Conservation (phyloP, 2,113 vertebrate species). For the Campylomormyrus numenius region DNA sequence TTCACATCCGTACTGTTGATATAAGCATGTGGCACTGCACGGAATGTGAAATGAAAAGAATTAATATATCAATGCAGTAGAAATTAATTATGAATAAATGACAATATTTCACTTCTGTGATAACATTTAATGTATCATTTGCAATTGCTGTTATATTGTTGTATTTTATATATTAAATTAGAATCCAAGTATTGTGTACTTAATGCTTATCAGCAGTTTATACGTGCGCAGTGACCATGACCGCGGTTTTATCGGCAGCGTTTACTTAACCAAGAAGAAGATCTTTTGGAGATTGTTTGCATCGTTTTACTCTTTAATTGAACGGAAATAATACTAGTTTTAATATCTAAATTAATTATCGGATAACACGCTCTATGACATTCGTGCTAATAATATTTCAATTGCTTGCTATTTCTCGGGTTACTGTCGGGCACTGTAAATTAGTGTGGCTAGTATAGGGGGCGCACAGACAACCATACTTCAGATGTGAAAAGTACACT, state of each 20-base stretch:
- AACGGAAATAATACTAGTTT: background rate
- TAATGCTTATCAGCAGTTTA: background rate
- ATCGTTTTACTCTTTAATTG: background rate
- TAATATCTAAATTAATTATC: background rate
- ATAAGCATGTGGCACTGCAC: background rate
- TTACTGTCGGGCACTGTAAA: constrained; percentile 35
- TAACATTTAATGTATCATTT: background rate
- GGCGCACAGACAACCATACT: background rate
- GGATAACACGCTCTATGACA: background rate
- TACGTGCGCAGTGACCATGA: background rate
- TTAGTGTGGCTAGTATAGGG: background rate
- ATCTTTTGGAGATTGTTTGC: background rate
- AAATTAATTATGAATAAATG: background rate
- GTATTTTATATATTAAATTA: background rate
- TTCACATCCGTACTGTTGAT: background rate
- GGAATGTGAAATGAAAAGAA: background rate
- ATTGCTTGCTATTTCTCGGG: constrained; percentile 22
- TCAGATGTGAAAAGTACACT: background rate
- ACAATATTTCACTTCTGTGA: background rate
- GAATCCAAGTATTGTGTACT: background rate
- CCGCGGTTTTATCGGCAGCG: background rate
- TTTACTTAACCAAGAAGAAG: background rate
- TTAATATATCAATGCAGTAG: background rate
- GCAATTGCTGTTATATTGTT: background rate
- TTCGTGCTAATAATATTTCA: constrained; percentile 27